These are phyloP conservation scores for Osmerus eperlanus DNA, from an alignment of 2,113 vertebrate species.

Conservation along the genomic window DNA sequence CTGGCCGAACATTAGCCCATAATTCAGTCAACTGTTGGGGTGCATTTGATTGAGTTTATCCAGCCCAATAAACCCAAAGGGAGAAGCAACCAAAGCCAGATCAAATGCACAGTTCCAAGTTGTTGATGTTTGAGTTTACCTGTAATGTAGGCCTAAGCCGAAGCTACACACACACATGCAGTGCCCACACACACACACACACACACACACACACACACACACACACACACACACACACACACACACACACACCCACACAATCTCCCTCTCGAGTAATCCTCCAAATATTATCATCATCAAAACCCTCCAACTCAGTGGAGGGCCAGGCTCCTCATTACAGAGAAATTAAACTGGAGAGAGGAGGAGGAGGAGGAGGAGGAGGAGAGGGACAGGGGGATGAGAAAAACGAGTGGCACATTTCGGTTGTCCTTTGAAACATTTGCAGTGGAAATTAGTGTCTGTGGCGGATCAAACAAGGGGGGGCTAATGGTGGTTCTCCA, in stretches of 20 bases:
- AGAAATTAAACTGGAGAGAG: background rate
- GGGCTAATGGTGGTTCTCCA: slow-evolving; percentile 78
- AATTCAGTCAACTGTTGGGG: no score
- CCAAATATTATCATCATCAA: slow-evolving; percentile 4
- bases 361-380: slow-evolving; percentile 8
- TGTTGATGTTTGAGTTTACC: no score
- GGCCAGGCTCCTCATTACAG: background rate
- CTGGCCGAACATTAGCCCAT: no score
- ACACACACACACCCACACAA: background rate
- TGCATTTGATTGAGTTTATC: no score
- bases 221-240: background rate
- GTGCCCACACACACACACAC: background rate
- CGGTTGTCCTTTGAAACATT: slow-evolving; percentile 78
- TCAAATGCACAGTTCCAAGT: no score
- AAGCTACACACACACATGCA: background rate
- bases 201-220: slow-evolving; percentile 1
- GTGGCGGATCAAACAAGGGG: slow-evolving; percentile 77
- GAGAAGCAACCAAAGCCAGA: no score
- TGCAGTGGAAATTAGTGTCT: slow-evolving; percentile 77
- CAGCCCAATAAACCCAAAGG: no score
- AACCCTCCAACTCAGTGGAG: background rate
- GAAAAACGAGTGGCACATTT: slow-evolving; percentile 59
- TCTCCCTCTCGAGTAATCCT: background rate
- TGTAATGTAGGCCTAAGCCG: no score
- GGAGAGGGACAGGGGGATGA: background rate